Conservation (phyloP, 2,888 invertebrate species). For the Dysmachus trigonus region DNA sequence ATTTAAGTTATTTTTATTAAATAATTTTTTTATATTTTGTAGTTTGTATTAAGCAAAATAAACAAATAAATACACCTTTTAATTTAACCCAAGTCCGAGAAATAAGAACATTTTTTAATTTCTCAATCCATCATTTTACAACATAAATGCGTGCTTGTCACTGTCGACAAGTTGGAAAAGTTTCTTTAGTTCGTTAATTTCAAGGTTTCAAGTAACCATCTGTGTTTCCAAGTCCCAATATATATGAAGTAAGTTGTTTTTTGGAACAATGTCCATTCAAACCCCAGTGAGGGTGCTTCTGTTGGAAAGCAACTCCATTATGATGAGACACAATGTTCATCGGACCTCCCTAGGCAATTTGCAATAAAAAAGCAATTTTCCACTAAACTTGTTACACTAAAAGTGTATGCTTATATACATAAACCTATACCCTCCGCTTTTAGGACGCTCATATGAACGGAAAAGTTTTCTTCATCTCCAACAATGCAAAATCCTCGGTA, state of each 20-base stretch:
- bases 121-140: too few relatives aligned
- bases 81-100: too few relatives aligned
- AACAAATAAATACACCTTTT: too few relatives aligned
- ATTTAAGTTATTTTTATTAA: too few relatives aligned
- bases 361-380: not conserved
- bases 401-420: not conserved
- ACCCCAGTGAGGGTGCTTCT: not conserved
- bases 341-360: not conserved
- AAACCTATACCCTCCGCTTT: not conserved
- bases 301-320: not conserved
- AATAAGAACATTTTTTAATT: too few relatives aligned
- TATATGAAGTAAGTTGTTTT: not conserved
- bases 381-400: not conserved
- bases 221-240: too few relatives aligned
- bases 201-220: not conserved
- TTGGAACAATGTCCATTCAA: not conserved
- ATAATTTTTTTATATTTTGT: too few relatives aligned
- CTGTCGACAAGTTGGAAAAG: too few relatives aligned
- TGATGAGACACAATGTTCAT: not conserved
- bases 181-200: too few relatives aligned
- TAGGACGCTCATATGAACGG: not conserved
- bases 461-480: not conserved
- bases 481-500: not conserved
- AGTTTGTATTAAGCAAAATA: too few relatives aligned
- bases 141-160: too few relatives aligned